Evolutionary conservation across 2,888 invertebrate species (phyloP).

Genomic region (Aspidiotus rigidus): DNA sequence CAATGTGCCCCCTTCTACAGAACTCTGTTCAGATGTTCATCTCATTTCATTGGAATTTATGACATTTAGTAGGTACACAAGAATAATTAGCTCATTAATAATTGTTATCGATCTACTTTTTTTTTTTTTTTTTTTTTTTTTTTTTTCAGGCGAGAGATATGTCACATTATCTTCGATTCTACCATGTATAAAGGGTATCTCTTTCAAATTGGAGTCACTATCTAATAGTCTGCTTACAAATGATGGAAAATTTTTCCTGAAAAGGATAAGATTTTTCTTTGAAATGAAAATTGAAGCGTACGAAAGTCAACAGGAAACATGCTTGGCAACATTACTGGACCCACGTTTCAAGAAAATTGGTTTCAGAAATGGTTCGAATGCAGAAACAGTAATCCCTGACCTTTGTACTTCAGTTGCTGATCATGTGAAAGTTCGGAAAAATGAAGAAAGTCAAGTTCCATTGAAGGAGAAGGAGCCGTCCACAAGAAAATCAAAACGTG

Average conservation of each 20-base stretch:
- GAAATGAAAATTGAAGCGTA: neutral
- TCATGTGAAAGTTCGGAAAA: neutral
- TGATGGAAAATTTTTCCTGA: neutral
- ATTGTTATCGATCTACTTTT: no score
- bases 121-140: no score
- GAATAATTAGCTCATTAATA: no score
- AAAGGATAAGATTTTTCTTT: neutral
- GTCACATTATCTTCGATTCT: constrained; percentile 4
- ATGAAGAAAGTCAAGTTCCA: neutral
- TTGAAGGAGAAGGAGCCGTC: no score
- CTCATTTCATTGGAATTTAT: no score
- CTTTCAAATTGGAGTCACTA: neutral
- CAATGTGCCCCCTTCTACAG: no score
- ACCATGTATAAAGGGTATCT: neutral
- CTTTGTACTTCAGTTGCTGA: no score
- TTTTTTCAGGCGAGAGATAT: constrained; percentile 3
- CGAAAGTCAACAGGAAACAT: neutral
- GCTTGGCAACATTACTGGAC: neutral
- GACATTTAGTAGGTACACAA: no score
- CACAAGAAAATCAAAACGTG: no score
- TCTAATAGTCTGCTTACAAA: neutral
- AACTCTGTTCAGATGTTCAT: no score
- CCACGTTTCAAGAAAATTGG: constrained; percentile 1
- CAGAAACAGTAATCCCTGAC: neutral
- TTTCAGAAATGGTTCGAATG: neutral